Conservation (phyloP, 2,113 vertebrate species). For the Thamnaconus septentrionalis region DNA sequence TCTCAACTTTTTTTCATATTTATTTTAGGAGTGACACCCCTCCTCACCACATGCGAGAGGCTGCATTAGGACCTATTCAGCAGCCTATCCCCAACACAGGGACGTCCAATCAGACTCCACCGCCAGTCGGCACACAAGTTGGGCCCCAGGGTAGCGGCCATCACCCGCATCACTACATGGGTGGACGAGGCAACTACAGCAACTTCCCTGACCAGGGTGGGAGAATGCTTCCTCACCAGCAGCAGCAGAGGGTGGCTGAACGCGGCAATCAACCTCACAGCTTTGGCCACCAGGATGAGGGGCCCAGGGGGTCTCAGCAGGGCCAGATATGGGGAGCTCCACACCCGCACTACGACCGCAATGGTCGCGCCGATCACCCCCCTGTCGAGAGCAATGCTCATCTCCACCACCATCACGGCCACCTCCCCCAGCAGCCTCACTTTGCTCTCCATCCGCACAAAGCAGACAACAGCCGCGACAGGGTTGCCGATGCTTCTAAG, state of each 20-base stretch:
- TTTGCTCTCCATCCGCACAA: conserved; percentile 70
- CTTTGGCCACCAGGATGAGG: conserved; percentile 76
- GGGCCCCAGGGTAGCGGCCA: conserved; percentile 60
- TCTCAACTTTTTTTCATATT: not conserved
- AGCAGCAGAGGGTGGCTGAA: conserved; percentile 68
- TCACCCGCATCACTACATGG: conserved; percentile 77
- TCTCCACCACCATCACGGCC: conserved; percentile 66
- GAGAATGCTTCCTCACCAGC: conserved; percentile 72
- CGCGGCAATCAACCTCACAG: conserved; percentile 62
- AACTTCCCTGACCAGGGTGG: conserved; percentile 83
- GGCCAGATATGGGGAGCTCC: conserved; percentile 75
- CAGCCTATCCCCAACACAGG: conserved; percentile 68
- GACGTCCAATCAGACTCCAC: conserved; percentile 74
- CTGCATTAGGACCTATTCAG: conserved; percentile 69
- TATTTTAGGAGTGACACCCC: conserved; percentile 84
- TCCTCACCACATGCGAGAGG: conserved; percentile 79
- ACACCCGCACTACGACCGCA: conserved; percentile 78
- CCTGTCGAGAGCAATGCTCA: conserved; percentile 69
- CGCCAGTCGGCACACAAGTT: conserved; percentile 67
- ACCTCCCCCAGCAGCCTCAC: conserved; percentile 66
- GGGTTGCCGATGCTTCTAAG: conserved; percentile 60
- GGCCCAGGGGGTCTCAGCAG: conserved; percentile 61
- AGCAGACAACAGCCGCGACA: conserved; percentile 70
- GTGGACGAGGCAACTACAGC: conserved; percentile 75
- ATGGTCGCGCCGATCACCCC: conserved; percentile 72